Conservation (phyloP, 53 echinoderm and acorn worm species). For the Holothuria leucospilota region DNA sequence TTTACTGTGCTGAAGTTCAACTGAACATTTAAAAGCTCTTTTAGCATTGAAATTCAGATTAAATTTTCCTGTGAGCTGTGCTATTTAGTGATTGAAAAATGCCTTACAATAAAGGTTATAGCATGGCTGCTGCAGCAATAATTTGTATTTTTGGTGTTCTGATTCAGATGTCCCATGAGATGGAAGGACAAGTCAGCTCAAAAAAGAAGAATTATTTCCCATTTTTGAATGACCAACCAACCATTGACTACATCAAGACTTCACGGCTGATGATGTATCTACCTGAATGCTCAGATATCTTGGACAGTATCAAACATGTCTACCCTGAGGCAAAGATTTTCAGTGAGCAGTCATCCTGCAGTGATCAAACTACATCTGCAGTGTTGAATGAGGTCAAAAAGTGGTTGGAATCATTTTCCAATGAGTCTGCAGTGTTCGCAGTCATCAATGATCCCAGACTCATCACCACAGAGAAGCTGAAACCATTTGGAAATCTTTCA, state of each 20-base stretch:
- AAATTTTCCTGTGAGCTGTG: no score
- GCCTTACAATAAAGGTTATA: no score
- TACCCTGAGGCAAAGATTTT: slow-evolving; percentile 21
- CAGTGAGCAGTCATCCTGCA: neutral
- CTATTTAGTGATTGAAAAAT: no score
- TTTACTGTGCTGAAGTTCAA: no score
- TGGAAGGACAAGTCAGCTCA: no score
- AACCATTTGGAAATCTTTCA: neutral
- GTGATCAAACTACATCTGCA: neutral
- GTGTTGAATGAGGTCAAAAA: neutral
- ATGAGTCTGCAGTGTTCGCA: neutral
- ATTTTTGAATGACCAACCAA: neutral
- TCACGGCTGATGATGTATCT: slow-evolving; percentile 2
- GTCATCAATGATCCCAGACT: neutral
- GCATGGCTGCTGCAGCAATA: no score
- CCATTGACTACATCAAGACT: neutral
- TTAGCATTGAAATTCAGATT: no score
- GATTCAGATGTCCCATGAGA: no score
- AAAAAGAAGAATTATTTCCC: neutral
- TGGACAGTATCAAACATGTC: neutral
- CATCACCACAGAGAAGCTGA: neutral
- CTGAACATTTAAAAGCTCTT: no score
- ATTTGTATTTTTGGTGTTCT: no score
- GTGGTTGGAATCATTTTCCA: neutral
- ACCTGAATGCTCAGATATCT: neutral